Evolutionary conservation across 1,140 invertebrate genomes (phyloP).

Genomic region (Magallana angulata): DNA sequence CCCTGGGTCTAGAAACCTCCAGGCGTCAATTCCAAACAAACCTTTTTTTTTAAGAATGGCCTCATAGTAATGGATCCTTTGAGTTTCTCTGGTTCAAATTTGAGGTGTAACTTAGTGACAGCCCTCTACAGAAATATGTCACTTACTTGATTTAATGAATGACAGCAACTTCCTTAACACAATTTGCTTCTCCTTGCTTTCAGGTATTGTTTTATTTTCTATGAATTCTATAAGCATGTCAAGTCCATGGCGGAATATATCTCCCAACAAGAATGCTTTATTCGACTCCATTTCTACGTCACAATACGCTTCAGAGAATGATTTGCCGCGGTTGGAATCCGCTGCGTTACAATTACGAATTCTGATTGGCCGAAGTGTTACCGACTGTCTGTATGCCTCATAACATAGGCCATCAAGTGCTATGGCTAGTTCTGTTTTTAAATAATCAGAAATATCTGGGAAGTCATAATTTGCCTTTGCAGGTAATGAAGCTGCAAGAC

Average conservation of each 20-base stretch:
- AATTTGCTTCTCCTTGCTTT: constrained; percentile 19
- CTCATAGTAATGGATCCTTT: too few species aligned
- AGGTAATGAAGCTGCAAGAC: too few species aligned
- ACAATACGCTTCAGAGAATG: constrained; percentile 41
- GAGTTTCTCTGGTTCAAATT: too few species aligned
- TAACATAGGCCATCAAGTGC: constrained; percentile 7
- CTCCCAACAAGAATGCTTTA: constrained; percentile 9
- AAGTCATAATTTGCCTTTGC: not conserved
- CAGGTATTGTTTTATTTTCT: constrained; percentile 14
- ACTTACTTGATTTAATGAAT: not conserved
- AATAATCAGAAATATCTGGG: not conserved
- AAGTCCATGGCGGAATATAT: constrained; percentile 24
- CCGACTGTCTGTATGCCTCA: not conserved
- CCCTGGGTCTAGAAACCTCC: too few species aligned
- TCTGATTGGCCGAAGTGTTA: constrained; percentile 9
- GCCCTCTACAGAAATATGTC: too few species aligned
- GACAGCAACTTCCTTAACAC: constrained; percentile 16
- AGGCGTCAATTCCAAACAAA: too few species aligned
- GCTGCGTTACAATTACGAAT: constrained; percentile 38
- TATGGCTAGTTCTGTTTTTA: constrained; percentile 1
- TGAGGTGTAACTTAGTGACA: too few species aligned
- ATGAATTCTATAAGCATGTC: constrained; percentile 9
- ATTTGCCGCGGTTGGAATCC: not conserved
- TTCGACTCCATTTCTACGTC: not conserved
- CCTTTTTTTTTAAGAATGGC: too few species aligned